Conservation (phyloP, 1,140 invertebrate species). For the Aphaenogaster floridana region DNA sequence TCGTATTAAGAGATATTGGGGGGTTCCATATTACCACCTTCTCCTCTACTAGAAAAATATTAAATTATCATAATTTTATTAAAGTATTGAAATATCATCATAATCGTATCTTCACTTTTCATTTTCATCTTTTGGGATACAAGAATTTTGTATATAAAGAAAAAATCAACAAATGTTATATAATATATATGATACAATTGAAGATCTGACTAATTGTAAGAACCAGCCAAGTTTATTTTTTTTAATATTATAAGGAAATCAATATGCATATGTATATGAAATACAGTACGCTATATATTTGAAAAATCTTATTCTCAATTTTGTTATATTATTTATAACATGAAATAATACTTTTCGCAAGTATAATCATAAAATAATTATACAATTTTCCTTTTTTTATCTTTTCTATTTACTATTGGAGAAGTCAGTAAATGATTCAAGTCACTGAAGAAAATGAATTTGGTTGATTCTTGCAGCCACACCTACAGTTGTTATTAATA, state of each 20-base stretch:
- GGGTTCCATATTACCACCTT: no score
- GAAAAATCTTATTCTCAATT: background rate
- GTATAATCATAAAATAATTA: background rate
- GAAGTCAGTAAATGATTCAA: background rate
- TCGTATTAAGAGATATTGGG: no score
- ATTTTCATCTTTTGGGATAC: background rate
- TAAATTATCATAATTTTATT: constrained; percentile 17
- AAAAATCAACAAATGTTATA: constrained; percentile 6
- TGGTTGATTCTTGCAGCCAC: constrained; percentile 15
- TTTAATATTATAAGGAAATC: background rate
- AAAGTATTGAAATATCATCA: background rate
- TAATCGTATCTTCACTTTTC: constrained; percentile 5
- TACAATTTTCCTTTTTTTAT: background rate
- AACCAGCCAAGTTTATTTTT: constrained; percentile 18
- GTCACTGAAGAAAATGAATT: background rate
- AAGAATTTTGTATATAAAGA: background rate
- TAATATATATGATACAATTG: background rate
- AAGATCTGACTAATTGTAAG: background rate
- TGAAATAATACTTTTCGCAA: background rate
- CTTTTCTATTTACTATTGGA: background rate
- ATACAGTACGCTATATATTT: background rate
- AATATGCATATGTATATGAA: background rate
- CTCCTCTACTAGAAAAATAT: background rate
- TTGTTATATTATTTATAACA: background rate
- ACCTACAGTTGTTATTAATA: constrained; percentile 73